Evolutionary conservation across 2,888 invertebrate genomes (phyloP).

Genomic region (Microplitis manilae): DNA sequence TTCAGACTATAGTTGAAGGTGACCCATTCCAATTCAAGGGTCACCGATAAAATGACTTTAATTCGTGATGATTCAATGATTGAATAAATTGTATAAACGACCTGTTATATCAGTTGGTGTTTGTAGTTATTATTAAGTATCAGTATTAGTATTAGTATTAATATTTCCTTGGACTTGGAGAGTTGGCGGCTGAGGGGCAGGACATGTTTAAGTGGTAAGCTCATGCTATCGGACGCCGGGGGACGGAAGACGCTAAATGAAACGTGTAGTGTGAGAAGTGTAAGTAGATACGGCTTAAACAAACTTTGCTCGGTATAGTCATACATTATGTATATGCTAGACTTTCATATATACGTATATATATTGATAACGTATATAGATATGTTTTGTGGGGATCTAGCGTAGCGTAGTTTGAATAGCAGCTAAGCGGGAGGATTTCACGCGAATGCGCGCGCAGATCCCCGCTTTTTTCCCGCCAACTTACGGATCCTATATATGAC

Average conservation of each 20-base stretch:
- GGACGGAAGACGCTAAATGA: background rate
- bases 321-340: too few relatives aligned
- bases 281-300: background rate
- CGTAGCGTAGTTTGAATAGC: background rate
- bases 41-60: background rate
- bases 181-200: background rate
- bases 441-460: conserved; percentile 65
- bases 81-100: background rate
- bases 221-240: too few relatives aligned
- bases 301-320: background rate
- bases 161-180: background rate
- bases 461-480: conserved; percentile 60
- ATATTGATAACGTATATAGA: background rate
- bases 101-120: too few relatives aligned
- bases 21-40: background rate
- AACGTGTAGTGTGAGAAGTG: background rate
- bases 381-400: background rate
- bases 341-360: background rate
- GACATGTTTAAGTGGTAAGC: too few relatives aligned
- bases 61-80: background rate
- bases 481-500: conserved; percentile 66
- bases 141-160: background rate
- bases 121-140: too few relatives aligned
- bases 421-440: conserved; percentile 16
- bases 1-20: background rate